Evolutionary conservation across 1,140 invertebrate genomes (phyloP).

Genomic region (Tribolium castaneum): DNA sequence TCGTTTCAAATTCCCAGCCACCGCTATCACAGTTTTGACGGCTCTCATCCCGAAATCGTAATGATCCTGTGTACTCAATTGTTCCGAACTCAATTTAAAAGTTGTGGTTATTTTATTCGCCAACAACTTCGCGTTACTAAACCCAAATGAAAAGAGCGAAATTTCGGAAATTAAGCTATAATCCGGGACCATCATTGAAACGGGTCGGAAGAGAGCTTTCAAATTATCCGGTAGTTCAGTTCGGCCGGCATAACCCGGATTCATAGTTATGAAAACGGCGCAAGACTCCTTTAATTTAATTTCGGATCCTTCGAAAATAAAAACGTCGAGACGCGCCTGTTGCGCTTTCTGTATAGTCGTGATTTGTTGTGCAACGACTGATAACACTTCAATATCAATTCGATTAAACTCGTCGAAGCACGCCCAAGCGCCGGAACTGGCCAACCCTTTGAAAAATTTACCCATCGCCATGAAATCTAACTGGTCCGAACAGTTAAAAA

Average conservation of each 20-base stretch:
- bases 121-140: slow-evolving; percentile 72
- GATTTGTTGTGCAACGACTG: slow-evolving; percentile 73
- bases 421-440: slow-evolving; percentile 78
- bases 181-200: slow-evolving; percentile 85
- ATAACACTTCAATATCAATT: slow-evolving; percentile 77
- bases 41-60: slow-evolving; percentile 70
- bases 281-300: slow-evolving; percentile 71
- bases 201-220: slow-evolving; percentile 78
- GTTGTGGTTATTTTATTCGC: slow-evolving; percentile 79
- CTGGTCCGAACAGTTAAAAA: slow-evolving; percentile 83
- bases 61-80: slow-evolving; percentile 74
- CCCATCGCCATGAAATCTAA: slow-evolving; percentile 79
- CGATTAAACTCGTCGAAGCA: slow-evolving; percentile 85
- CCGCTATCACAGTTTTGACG: slow-evolving; percentile 75
- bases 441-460: slow-evolving; percentile 72
- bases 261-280: slow-evolving; percentile 82
- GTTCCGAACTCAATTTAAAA: slow-evolving; percentile 78
- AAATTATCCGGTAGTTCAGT: slow-evolving; percentile 81
- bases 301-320: slow-evolving; percentile 74
- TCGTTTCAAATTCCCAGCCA: slow-evolving; percentile 76
- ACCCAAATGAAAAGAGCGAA: slow-evolving; percentile 78
- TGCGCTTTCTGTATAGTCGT: slow-evolving; percentile 73
- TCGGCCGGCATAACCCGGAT: slow-evolving; percentile 79
- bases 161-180: slow-evolving; percentile 80
- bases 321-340: slow-evolving; percentile 63